Evolutionary conservation across 2,113 vertebrate genomes (phyloP), one percentile per base, ranked within the genome.

Genomic region (Chlorodrepanis virens): DNA sequence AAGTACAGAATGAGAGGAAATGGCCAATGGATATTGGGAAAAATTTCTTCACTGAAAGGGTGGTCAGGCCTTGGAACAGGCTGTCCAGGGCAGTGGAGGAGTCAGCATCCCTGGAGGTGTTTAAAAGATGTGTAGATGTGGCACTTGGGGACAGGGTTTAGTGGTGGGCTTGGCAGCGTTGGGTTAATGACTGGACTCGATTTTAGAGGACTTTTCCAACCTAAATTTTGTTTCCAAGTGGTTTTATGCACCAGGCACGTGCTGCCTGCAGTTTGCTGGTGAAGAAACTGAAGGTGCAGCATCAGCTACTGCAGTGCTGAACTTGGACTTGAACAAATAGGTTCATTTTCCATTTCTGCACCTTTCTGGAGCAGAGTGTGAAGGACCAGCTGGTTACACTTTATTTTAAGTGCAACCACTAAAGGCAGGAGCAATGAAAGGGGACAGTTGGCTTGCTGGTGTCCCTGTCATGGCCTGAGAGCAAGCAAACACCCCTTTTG

Each of bases 381-480:
- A 86, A 86, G 59, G 54, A 70, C 27, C 83, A 86, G 89, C 64
- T 63, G 17, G 50, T 63, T 56, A 25, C 44, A 11, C 14, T 64
- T 59, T 6, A 29, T 12, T 54, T 16, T 10, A 31, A 75, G 50
- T 31, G 21, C 50, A 21, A 9, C 40, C 54, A 37, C 21, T 23
- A 33, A 59, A 61, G 65, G 53, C 57, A 33, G 16, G 37, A 60
- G 40, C 25, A 80, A 13, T 45, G 39, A 47, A 82, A 69, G 15
- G 14, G 67, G 33, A 29, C 7, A 1, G 25, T 23, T 92, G 1
- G 1, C 11, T 83, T 39, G 2, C 10, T 33, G 71, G 42, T 56
- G 49, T 47, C 54, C 17, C 1, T 8, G 49, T 47, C 31, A 31
- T 9, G 0, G 40, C 63, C 42, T 25, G 1, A 1, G n/a, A 78